phyloP scores from a whole-genome alignment of 2,888 invertebrate genomes.

The Argyra leucocephala region DNA sequence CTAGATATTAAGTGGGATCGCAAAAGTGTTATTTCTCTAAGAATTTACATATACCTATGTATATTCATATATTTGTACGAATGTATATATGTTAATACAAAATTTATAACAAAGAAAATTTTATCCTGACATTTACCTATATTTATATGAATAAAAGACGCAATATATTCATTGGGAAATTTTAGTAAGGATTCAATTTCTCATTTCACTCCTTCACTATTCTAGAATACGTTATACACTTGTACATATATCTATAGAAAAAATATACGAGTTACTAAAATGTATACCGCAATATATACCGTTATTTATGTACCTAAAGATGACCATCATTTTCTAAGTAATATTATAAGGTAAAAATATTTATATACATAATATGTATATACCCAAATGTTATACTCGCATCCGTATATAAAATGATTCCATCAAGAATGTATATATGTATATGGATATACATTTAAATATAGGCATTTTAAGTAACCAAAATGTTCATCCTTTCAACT shows the following conservation, averaged over 20 bases:
- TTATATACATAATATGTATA: too few relatives aligned
- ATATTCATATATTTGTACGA: background rate
- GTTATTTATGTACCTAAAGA: background rate
- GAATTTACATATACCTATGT: background rate
- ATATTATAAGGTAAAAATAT: background rate
- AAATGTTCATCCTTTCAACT: background rate
- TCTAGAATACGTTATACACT: too few relatives aligned
- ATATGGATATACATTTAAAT: too few relatives aligned
- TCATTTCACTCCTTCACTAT: background rate
- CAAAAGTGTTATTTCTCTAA: background rate
- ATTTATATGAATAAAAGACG: conserved; percentile 1
- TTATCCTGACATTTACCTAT: background rate
- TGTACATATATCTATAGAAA: background rate
- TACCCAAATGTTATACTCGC: too few relatives aligned
- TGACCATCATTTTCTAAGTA: background rate
- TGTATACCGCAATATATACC: background rate
- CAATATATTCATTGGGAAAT: background rate
- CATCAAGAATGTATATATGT: too few relatives aligned
- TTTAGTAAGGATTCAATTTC: background rate
- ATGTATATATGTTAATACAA: background rate
- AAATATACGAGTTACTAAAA: background rate
- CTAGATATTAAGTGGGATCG: background rate
- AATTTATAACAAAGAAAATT: background rate
- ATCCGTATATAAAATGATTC: too few relatives aligned
- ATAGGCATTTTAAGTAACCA: too few relatives aligned